Percentiles rank a stretch among this genome's conserved stretches.
phyloP scores from a whole-genome alignment of 1,140 invertebrate species.

The Zaprionus ornatus region DNA sequence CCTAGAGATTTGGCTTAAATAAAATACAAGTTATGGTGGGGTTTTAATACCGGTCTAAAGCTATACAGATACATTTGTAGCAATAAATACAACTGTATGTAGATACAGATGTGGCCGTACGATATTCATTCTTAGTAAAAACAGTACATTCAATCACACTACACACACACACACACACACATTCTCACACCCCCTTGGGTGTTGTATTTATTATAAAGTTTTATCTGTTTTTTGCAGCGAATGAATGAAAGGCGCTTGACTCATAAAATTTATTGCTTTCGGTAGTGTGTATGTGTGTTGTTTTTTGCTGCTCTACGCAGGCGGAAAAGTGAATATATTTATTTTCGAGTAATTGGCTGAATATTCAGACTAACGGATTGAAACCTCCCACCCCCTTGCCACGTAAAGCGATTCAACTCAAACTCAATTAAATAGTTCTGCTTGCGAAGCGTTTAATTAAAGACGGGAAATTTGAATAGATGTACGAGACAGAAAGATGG shows the following conservation, averaged over 20 bases:
- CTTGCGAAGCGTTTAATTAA: not conserved
- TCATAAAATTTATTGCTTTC: constrained; percentile 73
- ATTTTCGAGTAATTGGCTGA: constrained; percentile 35
- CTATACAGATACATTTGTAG: constrained; percentile 21
- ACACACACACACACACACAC: not conserved
- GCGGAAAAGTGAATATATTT: constrained; percentile 45
- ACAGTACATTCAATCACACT: constrained; percentile 39
- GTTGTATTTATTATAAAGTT: constrained; percentile 49
- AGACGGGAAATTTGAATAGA: not conserved
- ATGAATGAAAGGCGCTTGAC: constrained; percentile 73
- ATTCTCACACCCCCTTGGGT: constrained; percentile 5
- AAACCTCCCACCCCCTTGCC: not conserved
- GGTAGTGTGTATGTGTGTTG: constrained; percentile 15
- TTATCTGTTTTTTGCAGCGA: constrained; percentile 64
- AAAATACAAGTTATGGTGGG: too few species aligned
- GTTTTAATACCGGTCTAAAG: not conserved
- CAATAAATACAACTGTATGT: constrained; percentile 11
- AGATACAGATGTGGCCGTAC: constrained; percentile 1
- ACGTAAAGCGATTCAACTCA: not conserved
- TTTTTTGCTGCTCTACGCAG: constrained; percentile 23
- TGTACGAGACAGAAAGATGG: not conserved
- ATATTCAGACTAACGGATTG: constrained; percentile 16
- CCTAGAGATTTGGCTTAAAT: not conserved
- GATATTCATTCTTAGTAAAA: constrained; percentile 76
- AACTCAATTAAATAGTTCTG: not conserved